Evolutionary conservation across 2,113 vertebrate genomes (phyloP), one percentile per base, ranked within the genome.

Genomic region (Anoplopoma fimbria): DNA sequence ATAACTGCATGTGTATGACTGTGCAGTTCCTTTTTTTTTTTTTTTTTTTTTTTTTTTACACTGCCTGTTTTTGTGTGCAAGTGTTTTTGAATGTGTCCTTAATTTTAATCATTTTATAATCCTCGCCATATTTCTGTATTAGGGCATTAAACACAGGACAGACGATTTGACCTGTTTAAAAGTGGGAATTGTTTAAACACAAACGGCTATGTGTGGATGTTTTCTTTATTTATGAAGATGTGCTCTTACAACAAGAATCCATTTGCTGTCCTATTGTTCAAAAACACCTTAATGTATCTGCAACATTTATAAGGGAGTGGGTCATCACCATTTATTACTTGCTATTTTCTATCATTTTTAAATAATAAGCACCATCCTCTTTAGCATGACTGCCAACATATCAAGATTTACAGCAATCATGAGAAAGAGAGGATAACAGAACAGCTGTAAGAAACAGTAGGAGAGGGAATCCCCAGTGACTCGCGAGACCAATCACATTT

Each of bases 121-220:
- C 91, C 83, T 88, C 2, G 9, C 81, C 75, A 77, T 86, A 86
- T 91, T 87, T 83, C 81, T 81, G 74, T 90, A 85, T 90, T 86
- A 79, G 82, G 85, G 78, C 64, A 78, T 65, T 55, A 72, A 79
- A 87, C 0, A 58, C 60, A 51, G 83, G 47, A 83, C 82, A 77
- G 83, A 88, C 84, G 87, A 82, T 73, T 58, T 90, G 91, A 91
- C 89, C 90, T 77, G 90, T 53, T 86, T 88, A 85, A 88, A 91
- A 86, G 21, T 80, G 83, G 91, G 88, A 10, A 21, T 81, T 87
- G 25, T 62, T 62, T 78, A 31, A 76, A 63, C 74, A 55, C 55
- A 67, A 61, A 76, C 7, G 1, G 42, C 6, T n/a, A n/a, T 49
- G 45, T 57, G 60, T 19, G 36, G 14, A 10, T 7, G 62, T 49